A percentile compares a stretch with the other conserved stretches of the same genome.
phyloP scores from a whole-genome alignment of 1,140 invertebrate species.

The Holcopasites calliopsidis region DNA sequence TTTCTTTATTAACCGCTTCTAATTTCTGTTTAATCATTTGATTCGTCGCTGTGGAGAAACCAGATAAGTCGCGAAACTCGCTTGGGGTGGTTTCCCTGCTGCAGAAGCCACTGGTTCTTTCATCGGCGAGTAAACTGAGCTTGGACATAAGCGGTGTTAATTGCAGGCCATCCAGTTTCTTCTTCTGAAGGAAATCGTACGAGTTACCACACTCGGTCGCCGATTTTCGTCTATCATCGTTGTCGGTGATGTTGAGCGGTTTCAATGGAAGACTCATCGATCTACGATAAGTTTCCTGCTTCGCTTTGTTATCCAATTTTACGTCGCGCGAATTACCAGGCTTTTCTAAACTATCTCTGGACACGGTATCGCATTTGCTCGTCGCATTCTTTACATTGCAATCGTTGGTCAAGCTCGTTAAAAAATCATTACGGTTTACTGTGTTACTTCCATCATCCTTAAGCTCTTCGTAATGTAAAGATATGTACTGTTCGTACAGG shows the following conservation, averaged over 20 bases:
- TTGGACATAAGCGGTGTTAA: conserved; percentile 91
- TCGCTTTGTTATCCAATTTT: conserved; percentile 71
- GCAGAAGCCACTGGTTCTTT: conserved; percentile 85
- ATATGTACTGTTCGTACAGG: conserved; percentile 85
- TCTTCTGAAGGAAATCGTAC: conserved; percentile 74
- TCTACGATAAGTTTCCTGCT: conserved; percentile 79
- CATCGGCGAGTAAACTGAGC: conserved; percentile 86
- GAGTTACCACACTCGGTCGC: conserved; percentile 73
- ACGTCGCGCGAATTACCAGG: conserved; percentile 56
- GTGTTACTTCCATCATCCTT: conserved; percentile 34
- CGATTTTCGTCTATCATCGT: conserved; percentile 71
- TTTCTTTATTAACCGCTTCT: conserved; percentile 69
- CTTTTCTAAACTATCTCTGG: conserved; percentile 40
- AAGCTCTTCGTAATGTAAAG: conserved; percentile 69
- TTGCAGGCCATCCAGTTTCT: conserved; percentile 82
- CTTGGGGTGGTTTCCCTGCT: conserved; percentile 84
- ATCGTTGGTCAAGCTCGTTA: conserved; percentile 10
- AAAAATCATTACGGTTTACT: conserved; percentile 7
- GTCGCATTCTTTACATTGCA: neutral
- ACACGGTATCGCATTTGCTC: conserved; percentile 20
- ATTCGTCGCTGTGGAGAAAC: conserved; percentile 63
- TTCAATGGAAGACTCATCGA: conserved; percentile 87
- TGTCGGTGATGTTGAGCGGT: conserved; percentile 80
- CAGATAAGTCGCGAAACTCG: conserved; percentile 81
- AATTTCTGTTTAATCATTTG: conserved; percentile 63